phyloP scores from a whole-genome alignment of 2,888 invertebrate species.

The Polydrusus pterygomalis region DNA sequence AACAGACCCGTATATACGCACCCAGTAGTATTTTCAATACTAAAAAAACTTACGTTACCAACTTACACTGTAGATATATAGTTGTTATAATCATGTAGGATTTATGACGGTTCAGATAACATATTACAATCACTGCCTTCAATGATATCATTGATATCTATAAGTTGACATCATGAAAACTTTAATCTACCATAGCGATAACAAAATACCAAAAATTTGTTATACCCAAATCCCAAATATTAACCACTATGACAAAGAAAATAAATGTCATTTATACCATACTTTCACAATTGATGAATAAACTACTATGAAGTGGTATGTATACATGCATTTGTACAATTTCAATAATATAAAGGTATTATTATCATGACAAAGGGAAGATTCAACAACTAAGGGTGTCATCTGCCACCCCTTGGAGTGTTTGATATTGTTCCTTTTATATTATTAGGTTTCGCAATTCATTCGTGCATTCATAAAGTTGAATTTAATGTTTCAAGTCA shows the following conservation, averaged over 20 bases:
- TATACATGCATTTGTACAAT: constrained; percentile 43
- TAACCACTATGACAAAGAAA: background rate
- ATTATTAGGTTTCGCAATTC: constrained; percentile 28
- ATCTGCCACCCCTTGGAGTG: constrained; percentile 44
- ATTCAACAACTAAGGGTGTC: constrained; percentile 42
- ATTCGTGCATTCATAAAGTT: constrained; percentile 19
- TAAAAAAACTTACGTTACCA: too few species aligned
- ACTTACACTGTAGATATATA: too few species aligned
- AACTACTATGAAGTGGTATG: constrained; percentile 44
- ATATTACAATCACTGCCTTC: too few species aligned
- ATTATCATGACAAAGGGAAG: constrained; percentile 49
- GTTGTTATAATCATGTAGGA: too few species aligned
- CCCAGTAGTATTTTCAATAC: too few species aligned
- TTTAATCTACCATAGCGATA: background rate
- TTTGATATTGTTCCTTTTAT: constrained; percentile 22
- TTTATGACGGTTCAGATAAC: too few species aligned
- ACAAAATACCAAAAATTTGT: constrained; percentile 5
- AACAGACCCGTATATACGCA: too few species aligned
- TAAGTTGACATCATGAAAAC: too few species aligned
- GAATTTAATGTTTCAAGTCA: constrained; percentile 26
- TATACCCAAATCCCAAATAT: background rate
- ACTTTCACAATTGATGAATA: constrained; percentile 3
- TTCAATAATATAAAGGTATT: constrained; percentile 42
- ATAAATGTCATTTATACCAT: background rate
- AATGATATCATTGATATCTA: too few species aligned